Conservation (phyloP, 2,113 vertebrate genomes). For the Gopherus flavomarginatus region DNA sequence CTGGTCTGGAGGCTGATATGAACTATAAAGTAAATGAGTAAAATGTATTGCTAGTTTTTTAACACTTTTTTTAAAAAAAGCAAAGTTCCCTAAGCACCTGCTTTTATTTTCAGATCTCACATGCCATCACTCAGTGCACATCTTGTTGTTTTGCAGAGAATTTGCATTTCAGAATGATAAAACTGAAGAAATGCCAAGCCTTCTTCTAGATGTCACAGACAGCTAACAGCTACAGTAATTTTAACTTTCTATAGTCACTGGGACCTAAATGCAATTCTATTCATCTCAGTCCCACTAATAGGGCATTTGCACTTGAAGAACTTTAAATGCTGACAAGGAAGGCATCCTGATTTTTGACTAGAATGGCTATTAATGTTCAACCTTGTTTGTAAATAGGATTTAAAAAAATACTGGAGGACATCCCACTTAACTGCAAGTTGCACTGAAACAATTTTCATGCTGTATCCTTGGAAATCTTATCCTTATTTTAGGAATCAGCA, state of each 20-base stretch:
- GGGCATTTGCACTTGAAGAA: not conserved
- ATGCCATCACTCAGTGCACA: slow-evolving; percentile 1
- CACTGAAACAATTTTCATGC: not conserved
- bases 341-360: too few relatives aligned
- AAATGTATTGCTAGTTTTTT: not conserved
- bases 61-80: not conserved
- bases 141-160: not conserved
- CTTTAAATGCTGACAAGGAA: not conserved
- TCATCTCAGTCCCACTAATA: not conserved
- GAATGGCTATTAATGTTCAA: not conserved
- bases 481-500: not conserved
- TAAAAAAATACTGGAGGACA: not conserved
- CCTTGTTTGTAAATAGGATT: not conserved
- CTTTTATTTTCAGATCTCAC: slow-evolving; percentile 13
- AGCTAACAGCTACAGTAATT: not conserved
- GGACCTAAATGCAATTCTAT: not conserved
- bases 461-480: not conserved
- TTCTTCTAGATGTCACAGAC: slow-evolving; percentile 16
- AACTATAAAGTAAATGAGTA: not conserved
- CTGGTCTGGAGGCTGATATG: not conserved
- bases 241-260: not conserved
- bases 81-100: not conserved
- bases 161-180: slow-evolving; percentile 11
- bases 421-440: not conserved
- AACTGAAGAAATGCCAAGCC: slow-evolving; percentile 25